phyloP scores from a whole-genome alignment of 2,797 vertebrate genomes.

The Cyprinella venusta region DNA sequence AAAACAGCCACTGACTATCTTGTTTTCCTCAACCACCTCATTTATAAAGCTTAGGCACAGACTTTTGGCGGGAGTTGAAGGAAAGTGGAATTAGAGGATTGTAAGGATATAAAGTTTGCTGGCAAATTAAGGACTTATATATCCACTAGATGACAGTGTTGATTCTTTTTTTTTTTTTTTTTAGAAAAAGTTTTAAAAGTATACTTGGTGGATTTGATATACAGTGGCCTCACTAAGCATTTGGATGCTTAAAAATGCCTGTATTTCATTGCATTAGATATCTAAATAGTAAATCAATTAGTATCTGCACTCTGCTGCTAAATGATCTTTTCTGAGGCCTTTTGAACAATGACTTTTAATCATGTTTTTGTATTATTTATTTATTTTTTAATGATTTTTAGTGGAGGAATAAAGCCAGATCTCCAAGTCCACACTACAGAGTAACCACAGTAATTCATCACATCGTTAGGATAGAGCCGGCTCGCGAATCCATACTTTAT shows the following conservation, averaged over 20 bases:
- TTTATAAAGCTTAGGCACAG: background rate
- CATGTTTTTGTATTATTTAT: no score
- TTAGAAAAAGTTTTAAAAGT: background rate
- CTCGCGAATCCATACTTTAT: no score
- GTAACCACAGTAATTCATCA: no score
- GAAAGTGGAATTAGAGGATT: background rate
- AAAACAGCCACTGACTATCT: constrained; percentile 18
- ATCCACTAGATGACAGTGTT: constrained; percentile 74
- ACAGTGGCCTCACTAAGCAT: background rate
- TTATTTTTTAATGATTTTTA: background rate
- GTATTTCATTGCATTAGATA: background rate
- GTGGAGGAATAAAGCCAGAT: background rate
- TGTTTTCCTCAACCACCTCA: background rate
- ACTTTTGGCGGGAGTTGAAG: background rate
- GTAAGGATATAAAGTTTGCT: constrained; percentile 13
- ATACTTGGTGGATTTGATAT: no score
- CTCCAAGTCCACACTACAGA: no score
- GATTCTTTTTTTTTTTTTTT: constrained; percentile 28
- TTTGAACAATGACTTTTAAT: background rate
- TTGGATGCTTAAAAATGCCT: background rate
- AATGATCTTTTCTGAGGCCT: background rate
- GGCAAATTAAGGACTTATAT: constrained; percentile 30
- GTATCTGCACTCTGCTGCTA: background rate
- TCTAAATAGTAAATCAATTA: background rate
- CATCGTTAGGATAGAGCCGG: no score